Conservation (phyloP, 2,888 invertebrate species). For the Criorhina ranunculi region DNA sequence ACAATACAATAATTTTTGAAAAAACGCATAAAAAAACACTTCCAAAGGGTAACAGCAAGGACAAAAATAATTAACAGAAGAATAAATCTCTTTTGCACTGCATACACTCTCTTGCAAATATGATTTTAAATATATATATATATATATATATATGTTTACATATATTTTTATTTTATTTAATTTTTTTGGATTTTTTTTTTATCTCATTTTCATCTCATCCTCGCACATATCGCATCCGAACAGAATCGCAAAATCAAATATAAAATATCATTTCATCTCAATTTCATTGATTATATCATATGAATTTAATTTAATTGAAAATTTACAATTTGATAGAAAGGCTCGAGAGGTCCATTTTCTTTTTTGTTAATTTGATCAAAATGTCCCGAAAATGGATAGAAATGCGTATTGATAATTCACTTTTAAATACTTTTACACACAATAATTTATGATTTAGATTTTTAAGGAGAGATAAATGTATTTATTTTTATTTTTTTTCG, state of each 20-base stretch:
- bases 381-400: conserved; percentile 2
- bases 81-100: conserved; percentile 54
- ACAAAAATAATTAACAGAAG: conserved; percentile 62
- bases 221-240: conserved; percentile 58
- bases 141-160: conserved; percentile 3
- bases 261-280: conserved; percentile 25
- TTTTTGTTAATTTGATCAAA: conserved; percentile 14
- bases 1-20: conserved; percentile 46
- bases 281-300: conserved; percentile 47
- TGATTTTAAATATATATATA: conserved; percentile 20
- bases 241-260: conserved; percentile 34
- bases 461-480: neutral
- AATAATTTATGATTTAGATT: too few species aligned
- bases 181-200: too few species aligned
- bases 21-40: conserved; percentile 37
- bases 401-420: too few species aligned
- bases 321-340: conserved; percentile 56
- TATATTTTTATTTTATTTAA: too few species aligned
- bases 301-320: conserved; percentile 44
- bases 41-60: conserved; percentile 41
- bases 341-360: conserved; percentile 47
- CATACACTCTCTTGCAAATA: conserved; percentile 70
- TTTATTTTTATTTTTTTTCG: neutral
- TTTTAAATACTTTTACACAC: too few species aligned
- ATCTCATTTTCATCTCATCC: conserved; percentile 59